phyloP scores from a whole-genome alignment of 2,113 vertebrate genomes.

The Pedionomus torquatus region DNA sequence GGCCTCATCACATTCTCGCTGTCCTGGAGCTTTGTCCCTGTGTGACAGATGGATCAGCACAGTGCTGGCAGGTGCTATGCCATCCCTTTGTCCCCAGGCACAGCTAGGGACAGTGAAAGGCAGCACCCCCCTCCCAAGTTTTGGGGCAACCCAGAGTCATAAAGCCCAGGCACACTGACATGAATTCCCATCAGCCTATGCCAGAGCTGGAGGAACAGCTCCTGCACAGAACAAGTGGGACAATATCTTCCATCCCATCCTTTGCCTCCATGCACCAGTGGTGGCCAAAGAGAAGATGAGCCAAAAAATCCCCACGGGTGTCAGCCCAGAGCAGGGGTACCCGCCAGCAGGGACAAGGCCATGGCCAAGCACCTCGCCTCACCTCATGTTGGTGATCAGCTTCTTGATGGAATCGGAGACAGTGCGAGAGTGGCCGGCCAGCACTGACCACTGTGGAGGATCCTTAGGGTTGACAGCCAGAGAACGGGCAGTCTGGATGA shows the following conservation, averaged over 20 bases:
- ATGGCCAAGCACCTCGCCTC: background rate
- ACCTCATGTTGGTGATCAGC: constrained; percentile 96
- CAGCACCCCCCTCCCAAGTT: rapidly evolving
- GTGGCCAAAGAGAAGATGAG: background rate
- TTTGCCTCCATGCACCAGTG: rapidly evolving
- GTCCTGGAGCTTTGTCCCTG: constrained; percentile 97
- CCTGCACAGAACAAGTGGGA: background rate
- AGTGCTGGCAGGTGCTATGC: rapidly evolving
- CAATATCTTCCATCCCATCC: background rate
- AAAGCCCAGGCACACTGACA: rapidly evolving
- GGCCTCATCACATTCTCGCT: constrained; percentile 93
- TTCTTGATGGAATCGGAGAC: constrained; percentile 97
- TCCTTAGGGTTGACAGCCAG: constrained; percentile 94
- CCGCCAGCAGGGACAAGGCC: background rate
- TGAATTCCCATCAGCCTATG: background rate
- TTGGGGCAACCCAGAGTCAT: background rate
- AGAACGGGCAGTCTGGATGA: constrained; percentile 91
- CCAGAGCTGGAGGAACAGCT: background rate
- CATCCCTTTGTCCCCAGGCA: background rate
- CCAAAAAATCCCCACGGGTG: background rate
- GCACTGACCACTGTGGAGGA: constrained; percentile 90
- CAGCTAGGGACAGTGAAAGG: rapidly evolving
- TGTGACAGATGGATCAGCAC: background rate
- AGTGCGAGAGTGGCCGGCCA: constrained; percentile 93
- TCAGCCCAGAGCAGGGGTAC: background rate